phyloP scores from a whole-genome alignment of 2,113 vertebrate species.

The Gavia stellata region DNA sequence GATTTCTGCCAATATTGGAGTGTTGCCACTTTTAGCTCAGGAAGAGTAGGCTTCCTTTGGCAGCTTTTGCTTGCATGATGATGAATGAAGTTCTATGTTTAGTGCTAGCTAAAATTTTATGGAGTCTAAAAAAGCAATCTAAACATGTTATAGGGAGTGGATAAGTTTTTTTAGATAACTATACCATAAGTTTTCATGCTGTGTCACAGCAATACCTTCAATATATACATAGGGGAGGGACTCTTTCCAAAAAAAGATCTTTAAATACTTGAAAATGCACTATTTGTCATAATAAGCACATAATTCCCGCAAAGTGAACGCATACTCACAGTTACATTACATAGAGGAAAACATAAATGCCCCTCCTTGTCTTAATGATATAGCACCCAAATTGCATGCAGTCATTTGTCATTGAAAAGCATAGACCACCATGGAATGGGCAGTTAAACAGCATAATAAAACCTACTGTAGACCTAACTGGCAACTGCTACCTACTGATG shows the following conservation, averaged over 20 bases:
- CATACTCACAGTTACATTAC: not conserved
- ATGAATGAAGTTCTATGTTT: slow-evolving; percentile 98
- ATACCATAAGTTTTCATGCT: slow-evolving; percentile 42
- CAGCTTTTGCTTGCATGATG: slow-evolving; percentile 75
- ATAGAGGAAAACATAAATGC: slow-evolving; percentile 33
- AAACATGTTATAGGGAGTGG: slow-evolving; percentile 66
- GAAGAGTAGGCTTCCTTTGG: slow-evolving; percentile 89
- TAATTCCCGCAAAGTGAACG: not conserved
- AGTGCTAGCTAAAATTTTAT: slow-evolving; percentile 82
- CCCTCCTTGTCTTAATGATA: slow-evolving; percentile 46
- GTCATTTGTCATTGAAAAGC: slow-evolving; percentile 30
- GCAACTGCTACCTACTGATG: not conserved
- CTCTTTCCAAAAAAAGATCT: slow-evolving; percentile 7
- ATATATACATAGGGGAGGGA: not conserved
- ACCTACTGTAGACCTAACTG: not conserved
- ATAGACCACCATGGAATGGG: slow-evolving; percentile 15
- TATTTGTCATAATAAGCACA: slow-evolving; percentile 44
- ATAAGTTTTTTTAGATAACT: slow-evolving; percentile 67
- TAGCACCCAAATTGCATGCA: slow-evolving; percentile 6
- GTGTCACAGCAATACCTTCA: slow-evolving; percentile 63
- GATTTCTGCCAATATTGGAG: slow-evolving; percentile 86
- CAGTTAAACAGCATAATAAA: slow-evolving; percentile 27
- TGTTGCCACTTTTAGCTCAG: slow-evolving; percentile 85
- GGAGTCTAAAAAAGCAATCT: slow-evolving; percentile 82
- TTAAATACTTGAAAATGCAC: slow-evolving; percentile 27